Percentiles rank a stretch among this genome's conserved stretches.
Evolutionary conservation across 2,797 vertebrate species (phyloP).

Genomic region (Telmatherina bonti): DNA sequence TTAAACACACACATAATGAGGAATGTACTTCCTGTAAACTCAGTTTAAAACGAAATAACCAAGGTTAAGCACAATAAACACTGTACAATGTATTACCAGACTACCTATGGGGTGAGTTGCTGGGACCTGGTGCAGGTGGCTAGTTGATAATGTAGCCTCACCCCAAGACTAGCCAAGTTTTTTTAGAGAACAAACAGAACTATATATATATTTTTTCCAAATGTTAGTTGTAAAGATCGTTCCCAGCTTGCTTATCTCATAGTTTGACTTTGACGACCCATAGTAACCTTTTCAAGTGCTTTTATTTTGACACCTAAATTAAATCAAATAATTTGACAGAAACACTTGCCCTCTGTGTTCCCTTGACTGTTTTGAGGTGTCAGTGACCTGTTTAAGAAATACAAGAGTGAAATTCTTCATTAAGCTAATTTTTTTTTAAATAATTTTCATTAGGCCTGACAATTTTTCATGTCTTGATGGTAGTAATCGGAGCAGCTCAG

Average conservation of each 20-base stretch:
- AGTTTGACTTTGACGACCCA: background rate
- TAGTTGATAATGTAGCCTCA: background rate
- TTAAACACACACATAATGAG: background rate
- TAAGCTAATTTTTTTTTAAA: slow-evolving; percentile 24
- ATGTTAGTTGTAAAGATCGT: background rate
- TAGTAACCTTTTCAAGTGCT: background rate
- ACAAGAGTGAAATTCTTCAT: background rate
- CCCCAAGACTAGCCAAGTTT: slow-evolving; percentile 1
- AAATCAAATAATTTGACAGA: too few relatives aligned
- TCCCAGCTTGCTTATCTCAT: background rate
- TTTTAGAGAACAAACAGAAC: slow-evolving; percentile 1
- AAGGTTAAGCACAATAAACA: background rate
- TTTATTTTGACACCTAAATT: background rate
- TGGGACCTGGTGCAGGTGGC: background rate
- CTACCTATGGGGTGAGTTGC: background rate
- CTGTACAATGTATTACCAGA: background rate
- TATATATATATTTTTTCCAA: background rate
- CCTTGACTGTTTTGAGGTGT: slow-evolving; percentile 3
- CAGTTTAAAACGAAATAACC: background rate
- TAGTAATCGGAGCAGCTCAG: background rate
- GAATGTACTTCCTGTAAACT: background rate
- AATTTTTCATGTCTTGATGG: background rate
- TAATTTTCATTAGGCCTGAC: background rate
- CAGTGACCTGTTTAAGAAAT: background rate
- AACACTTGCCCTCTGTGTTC: background rate